phyloP scores from a whole-genome alignment of 2,113 vertebrate genomes.

The Turdus rufiventris region DNA sequence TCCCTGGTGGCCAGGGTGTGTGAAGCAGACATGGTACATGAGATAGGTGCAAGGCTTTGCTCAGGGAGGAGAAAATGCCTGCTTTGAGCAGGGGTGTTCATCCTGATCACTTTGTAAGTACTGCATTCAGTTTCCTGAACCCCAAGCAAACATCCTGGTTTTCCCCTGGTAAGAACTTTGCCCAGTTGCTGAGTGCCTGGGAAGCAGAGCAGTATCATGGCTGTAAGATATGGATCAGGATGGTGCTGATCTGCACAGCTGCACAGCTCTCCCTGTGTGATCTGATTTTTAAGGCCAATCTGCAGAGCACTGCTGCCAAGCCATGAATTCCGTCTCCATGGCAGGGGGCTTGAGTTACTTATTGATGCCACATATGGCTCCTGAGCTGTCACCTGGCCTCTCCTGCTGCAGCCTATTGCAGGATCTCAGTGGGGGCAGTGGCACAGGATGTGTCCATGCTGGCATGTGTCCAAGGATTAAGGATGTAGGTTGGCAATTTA shows the following conservation, averaged over 20 bases:
- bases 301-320: neutral
- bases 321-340: neutral
- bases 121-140: neutral
- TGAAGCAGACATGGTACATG: rapidly evolving
- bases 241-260: neutral
- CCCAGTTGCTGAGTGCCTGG: neutral
- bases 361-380: neutral
- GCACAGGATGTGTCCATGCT: neutral
- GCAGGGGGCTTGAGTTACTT: neutral
- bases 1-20: rapidly evolving
- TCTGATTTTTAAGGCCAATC: neutral
- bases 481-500: neutral
- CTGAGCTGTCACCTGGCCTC: neutral
- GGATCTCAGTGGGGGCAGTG: neutral
- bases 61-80: neutral
- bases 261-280: rapidly evolving
- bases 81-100: neutral
- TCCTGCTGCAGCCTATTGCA: neutral
- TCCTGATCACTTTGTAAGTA: neutral
- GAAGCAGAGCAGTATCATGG: neutral
- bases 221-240: neutral
- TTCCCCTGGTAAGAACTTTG: neutral
- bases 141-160: rapidly evolving
- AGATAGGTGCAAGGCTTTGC: neutral
- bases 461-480: neutral